A percentile compares a stretch with the other conserved stretches of the same genome.
These are phyloP conservation scores for Zosterops lateralis DNA, from an alignment of 2,113 vertebrate species.

Conservation along the genomic window DNA sequence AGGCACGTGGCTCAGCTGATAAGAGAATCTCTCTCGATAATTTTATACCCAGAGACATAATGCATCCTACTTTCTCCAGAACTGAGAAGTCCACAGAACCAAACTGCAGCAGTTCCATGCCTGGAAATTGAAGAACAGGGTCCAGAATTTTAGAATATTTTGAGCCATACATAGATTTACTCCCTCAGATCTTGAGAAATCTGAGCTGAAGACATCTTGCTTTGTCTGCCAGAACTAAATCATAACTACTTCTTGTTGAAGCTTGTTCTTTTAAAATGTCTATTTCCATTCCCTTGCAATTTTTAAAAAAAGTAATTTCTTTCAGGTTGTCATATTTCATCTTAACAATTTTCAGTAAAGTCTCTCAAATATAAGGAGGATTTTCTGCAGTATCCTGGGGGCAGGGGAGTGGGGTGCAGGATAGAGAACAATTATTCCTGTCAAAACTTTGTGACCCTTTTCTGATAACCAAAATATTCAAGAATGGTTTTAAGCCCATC, in stretches of 20 bases:
- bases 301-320: background rate
- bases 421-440: background rate
- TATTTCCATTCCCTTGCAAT: background rate
- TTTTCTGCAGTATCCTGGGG: background rate
- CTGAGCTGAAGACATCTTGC: background rate
- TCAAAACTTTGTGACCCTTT: background rate
- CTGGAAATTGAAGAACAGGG: background rate
- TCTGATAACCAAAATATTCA: background rate
- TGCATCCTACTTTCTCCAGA: background rate
- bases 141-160: background rate
- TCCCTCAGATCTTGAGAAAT: background rate
- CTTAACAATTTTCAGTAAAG: background rate
- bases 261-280: background rate
- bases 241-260: background rate
- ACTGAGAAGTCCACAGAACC: background rate
- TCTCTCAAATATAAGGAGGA: background rate
- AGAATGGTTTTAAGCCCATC: background rate
- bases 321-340: constrained; percentile 12
- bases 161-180: background rate
- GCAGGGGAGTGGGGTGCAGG: background rate
- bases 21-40: background rate
- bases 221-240: background rate
- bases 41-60: background rate
- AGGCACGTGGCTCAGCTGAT: background rate
- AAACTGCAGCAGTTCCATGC: background rate